These are phyloP conservation scores for Mythimna ferrago DNA, from an alignment of 2,888 invertebrate genomes.

Conservation along the genomic window DNA sequence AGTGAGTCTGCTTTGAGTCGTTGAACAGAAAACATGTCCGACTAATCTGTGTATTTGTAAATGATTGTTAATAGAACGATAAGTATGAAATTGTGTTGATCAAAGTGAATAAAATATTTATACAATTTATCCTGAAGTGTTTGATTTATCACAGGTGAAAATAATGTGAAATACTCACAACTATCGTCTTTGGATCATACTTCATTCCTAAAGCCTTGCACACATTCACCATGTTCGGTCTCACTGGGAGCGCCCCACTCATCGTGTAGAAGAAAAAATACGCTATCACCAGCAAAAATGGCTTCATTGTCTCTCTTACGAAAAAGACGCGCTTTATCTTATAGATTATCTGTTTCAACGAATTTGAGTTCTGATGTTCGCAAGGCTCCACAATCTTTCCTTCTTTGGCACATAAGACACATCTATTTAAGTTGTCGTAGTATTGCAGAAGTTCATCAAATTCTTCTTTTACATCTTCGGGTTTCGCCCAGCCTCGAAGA, in stretches of 20 bases:
- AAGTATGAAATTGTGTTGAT: too few relatives aligned
- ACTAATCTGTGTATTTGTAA: too few relatives aligned
- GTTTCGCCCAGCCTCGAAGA: conserved; percentile 89
- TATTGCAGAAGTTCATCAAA: conserved; percentile 86
- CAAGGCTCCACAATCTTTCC: conserved; percentile 73
- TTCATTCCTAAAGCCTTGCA: conserved; percentile 88
- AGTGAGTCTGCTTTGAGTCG: too few relatives aligned
- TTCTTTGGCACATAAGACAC: conserved; percentile 80
- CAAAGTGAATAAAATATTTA: too few relatives aligned
- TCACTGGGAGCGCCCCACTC: conserved; percentile 87
- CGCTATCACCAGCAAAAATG: conserved; percentile 87
- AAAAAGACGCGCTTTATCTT: conserved; percentile 83
- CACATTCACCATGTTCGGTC: conserved; percentile 90
- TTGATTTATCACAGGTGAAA: too few relatives aligned
- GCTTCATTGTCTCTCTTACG: conserved; percentile 88
- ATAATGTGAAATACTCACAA: conserved; percentile 80
- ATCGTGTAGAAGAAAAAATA: conserved; percentile 90
- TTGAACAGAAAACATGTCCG: too few relatives aligned
- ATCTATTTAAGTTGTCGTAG: conserved; percentile 79
- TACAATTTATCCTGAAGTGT: too few relatives aligned
- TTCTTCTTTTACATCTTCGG: conserved; percentile 88
- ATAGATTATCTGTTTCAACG: conserved; percentile 72
- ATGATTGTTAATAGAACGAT: too few relatives aligned
- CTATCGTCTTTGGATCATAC: conserved; percentile 83
- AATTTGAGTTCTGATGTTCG: conserved; percentile 72